Percentiles rank a stretch among this genome's conserved stretches.
Evolutionary conservation across 2,888 invertebrate genomes (phyloP).

Genomic region (Pristionchus entomophagus): DNA sequence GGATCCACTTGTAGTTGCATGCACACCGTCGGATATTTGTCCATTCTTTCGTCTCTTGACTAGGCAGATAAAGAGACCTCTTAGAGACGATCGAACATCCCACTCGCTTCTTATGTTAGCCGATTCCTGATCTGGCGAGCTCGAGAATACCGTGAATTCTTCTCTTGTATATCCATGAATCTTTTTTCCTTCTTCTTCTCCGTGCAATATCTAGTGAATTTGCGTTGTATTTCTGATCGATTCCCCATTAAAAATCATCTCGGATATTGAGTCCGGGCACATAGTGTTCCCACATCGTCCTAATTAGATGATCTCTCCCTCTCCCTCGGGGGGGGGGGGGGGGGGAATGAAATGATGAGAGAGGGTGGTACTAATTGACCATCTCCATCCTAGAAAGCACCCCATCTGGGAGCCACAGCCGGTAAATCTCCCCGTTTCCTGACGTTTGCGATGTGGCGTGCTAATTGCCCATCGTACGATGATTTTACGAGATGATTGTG

Average conservation of each 20-base stretch:
- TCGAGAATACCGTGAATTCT: no score
- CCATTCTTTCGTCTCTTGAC: not conserved
- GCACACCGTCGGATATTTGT: not conserved
- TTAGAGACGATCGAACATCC: not conserved
- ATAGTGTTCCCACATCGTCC: not conserved
- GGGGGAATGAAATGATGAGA: not conserved
- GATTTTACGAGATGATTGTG: not conserved
- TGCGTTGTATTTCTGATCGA: not conserved
- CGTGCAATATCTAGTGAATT: not conserved
- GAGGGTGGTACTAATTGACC: constrained; percentile 30
- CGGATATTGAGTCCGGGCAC: not conserved
- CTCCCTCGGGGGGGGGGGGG: no score
- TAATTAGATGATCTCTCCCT: constrained; percentile 11
- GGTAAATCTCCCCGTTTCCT: not conserved
- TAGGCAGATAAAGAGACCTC: constrained; percentile 2
- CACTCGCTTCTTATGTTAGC: not conserved
- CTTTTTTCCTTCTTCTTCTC: not conserved
- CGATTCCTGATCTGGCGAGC: no score
- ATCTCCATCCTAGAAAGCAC: not conserved
- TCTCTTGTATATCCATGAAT: no score
- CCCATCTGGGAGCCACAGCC: not conserved
- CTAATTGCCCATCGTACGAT: not conserved
- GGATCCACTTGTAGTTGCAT: constrained; percentile 36
- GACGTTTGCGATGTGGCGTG: not conserved
- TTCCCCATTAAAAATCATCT: not conserved